Base-by-base conservation (phyloP, 1,140 invertebrate species). In the Drosophila equinoxialis region DNA sequence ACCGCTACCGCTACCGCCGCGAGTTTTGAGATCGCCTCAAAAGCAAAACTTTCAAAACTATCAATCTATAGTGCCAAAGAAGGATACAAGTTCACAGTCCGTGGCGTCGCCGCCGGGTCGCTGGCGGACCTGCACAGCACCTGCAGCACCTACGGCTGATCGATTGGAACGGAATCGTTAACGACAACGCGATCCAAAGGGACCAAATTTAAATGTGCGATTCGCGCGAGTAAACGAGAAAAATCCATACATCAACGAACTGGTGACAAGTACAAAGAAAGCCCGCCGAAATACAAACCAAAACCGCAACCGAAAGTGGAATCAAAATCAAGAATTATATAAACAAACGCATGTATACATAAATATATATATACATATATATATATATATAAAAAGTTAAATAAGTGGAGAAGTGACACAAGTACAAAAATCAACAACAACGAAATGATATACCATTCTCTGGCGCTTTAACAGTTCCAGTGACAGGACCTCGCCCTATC, bases 31-130 rank as follows among this genome's bases (percentile, higher is more conserved):
- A 51, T 51, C 45, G 45, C 45, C 8, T 51, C 37, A 11, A 39
- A 39, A 23, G 20, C 17, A 51, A 51, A 51, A 51, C 45, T 51
- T 51, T 62, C 58, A 37, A 59, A 45, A 69, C 70, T 60, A 81
- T 86, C 66, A 70, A 82, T 30, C 30, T 79, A 79, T 82, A 72
- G 79, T 77, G 66, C 48, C 6, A 41, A 55, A 71, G 71, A 62
- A 71, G 73, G 71, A 71, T 57, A 74, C 76, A 71, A 71, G 55
- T 48, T 65, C 79, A 64, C 75, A 65, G 74, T 62, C 65, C 78
- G 74, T 68, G 79, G 81, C 82, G 78, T 74, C 74, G 74, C 78
- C 82, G 81, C 74, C 79, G 79, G 78, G 60, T 81, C 72, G 76
- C 68, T 65, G 69, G 55, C 70, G 73, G 20, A 65, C 63, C 57